phyloP scores from a whole-genome alignment of 2,888 invertebrate genomes.

The Pammene fasciana region DNA sequence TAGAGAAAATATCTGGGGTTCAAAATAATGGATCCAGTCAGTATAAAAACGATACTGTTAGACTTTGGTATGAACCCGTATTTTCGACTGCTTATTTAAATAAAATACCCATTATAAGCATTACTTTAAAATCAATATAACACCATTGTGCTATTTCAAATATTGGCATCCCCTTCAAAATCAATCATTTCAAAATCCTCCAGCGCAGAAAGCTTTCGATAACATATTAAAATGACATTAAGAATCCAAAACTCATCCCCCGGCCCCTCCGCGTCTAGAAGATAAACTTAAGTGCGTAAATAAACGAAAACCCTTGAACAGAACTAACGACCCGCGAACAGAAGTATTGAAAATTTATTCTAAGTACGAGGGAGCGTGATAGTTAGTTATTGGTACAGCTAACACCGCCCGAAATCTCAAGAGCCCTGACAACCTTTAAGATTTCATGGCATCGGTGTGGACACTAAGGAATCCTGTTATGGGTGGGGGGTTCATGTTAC shows the following conservation, averaged over 20 bases:
- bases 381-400: conserved; percentile 74
- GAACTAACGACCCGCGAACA: conserved; percentile 74
- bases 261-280: conserved; percentile 44
- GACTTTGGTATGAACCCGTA: background rate
- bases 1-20: too few species aligned
- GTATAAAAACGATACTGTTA: background rate
- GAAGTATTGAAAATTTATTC: conserved; percentile 82
- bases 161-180: conserved; percentile 48
- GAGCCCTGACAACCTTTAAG: conserved; percentile 23
- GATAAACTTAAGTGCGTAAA: conserved; percentile 61
- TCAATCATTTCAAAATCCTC: conserved; percentile 62
- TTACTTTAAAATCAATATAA: conserved; percentile 12
- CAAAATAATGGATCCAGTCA: too few species aligned
- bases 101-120: conserved; percentile 8
- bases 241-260: conserved; percentile 52
- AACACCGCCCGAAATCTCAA: conserved; percentile 52
- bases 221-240: conserved; percentile 77
- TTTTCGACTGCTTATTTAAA: background rate
- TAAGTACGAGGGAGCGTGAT: conserved; percentile 73
- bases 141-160: conserved; percentile 13
- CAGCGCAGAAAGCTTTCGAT: conserved; percentile 54
- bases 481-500: conserved; percentile 49
- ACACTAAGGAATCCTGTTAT: background rate
- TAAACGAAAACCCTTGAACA: conserved; percentile 63
- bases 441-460: background rate